Evolutionary conservation across 2,113 vertebrate genomes (phyloP), one percentile per base, ranked within the genome.

Genomic region (Acrocephalus kingi): DNA sequence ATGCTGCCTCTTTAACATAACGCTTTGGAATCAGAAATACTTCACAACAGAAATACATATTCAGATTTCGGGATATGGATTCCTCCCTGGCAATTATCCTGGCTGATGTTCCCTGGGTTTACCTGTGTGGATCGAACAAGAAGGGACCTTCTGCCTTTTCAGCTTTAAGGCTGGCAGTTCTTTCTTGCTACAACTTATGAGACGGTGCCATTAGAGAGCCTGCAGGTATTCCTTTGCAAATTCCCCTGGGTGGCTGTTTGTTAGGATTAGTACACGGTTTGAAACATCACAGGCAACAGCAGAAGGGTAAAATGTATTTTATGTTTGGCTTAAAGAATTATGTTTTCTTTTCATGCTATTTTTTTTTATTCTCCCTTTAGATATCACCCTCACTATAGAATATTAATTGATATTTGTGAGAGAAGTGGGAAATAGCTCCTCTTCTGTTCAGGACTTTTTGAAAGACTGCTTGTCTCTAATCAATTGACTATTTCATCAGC

Each of bases 401-500:
- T 87, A 93, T 92, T 94, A 90, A 94, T 89, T 90, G 80, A 64
- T 78, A 91, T 91, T 92, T 86, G 62, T 63, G 55, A 88, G 54
- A 54, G 85, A 84, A 30, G 31, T 69, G 75, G 84, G 84, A 94
- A 86, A 94, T 51, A 91, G 68, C 74, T 90, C 8, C 58, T 84
- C 43, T 91, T 94, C 86, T 84, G 73, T 80, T 78, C 73, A 87
- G 85, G 96, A 91, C 66, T 77, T 86, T 82, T 88, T 92, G 82
- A 91, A 94, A 96, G 90, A 61, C 66, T 81, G 68, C 56, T 89
- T 87, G 86, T 94, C 81, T 95, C 88, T 91, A 95, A 96, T 95
- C 95, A 97, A 95, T 91, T 95, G 95, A 83, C 91, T 92, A 79
- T 97, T 94, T 87, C 90, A 94, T 90, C 80, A 91, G 84, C 92